Conservation (phyloP, 2,113 vertebrate species). For the Mixornis gularis region DNA sequence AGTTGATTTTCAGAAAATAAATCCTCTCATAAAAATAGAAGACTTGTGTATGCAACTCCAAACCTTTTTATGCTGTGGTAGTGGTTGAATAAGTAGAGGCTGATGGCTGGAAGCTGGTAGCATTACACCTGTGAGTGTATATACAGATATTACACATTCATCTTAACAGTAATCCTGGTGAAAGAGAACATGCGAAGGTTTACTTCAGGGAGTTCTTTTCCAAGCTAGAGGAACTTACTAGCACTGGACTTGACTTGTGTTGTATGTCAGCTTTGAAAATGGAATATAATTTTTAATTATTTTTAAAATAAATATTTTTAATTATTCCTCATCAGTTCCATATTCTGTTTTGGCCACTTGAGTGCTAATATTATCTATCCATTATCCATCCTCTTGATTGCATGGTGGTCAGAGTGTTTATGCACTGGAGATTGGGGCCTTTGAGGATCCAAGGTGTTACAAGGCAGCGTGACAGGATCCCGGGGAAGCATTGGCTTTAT, state of each 20-base stretch:
- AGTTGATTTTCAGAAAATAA: not conserved
- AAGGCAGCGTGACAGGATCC: not conserved
- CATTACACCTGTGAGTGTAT: not conserved
- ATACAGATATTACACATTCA: accelerated
- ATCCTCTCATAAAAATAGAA: not conserved
- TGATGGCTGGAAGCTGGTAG: not conserved
- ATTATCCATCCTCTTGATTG: not conserved
- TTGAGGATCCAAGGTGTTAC: not conserved
- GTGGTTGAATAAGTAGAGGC: not conserved
- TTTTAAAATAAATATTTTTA: not conserved
- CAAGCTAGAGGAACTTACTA: not conserved
- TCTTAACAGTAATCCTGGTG: not conserved
- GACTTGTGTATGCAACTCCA: not conserved
- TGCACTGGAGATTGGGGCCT: not conserved
- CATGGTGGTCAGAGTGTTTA: not conserved
- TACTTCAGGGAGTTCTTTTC: not conserved
- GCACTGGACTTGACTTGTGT: not conserved
- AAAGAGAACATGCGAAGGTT: not conserved
- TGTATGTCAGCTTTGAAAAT: not conserved
- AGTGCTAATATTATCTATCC: not conserved
- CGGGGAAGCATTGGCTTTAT: not conserved
- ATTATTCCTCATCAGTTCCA: accelerated
- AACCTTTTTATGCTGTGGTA: accelerated
- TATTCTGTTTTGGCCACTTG: not conserved
- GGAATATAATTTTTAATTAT: not conserved